Percentiles rank a stretch among this genome's conserved stretches.
phyloP scores from a whole-genome alignment of 2,113 vertebrate species.

The Trogon surrucura region DNA sequence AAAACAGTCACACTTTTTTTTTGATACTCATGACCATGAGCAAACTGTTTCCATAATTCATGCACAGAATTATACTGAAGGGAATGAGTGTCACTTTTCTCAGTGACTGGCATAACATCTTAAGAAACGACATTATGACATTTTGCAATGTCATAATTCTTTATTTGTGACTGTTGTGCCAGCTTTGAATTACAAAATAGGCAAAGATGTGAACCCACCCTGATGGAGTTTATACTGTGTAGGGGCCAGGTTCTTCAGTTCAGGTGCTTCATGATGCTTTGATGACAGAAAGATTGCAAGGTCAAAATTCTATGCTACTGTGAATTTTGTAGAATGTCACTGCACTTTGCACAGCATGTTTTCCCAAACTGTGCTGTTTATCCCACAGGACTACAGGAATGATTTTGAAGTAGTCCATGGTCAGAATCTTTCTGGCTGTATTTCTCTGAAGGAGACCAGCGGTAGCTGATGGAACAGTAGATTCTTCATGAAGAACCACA shows the following conservation, averaged over 20 bases:
- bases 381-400: not conserved
- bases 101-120: not conserved
- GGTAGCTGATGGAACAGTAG: not conserved
- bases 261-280: not conserved
- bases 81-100: not conserved
- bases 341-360: not conserved
- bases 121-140: not conserved
- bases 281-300: not conserved
- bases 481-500: not conserved
- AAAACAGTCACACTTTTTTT: not conserved
- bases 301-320: not conserved
- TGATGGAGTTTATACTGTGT: rapidly evolving
- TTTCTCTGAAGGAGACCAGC: not conserved
- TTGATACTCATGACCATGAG: not conserved
- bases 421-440: not conserved
- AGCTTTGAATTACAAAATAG: not conserved
- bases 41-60: not conserved
- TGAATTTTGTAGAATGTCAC: not conserved
- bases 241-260: not conserved
- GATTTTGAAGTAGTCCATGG: not conserved
- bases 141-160: not conserved
- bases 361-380: not conserved
- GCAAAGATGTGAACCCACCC: not conserved
- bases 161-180: not conserved
- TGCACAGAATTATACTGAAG: not conserved